Base-by-base conservation (phyloP, 2,113 vertebrate genomes). In the Bubo blakistoni region DNA sequence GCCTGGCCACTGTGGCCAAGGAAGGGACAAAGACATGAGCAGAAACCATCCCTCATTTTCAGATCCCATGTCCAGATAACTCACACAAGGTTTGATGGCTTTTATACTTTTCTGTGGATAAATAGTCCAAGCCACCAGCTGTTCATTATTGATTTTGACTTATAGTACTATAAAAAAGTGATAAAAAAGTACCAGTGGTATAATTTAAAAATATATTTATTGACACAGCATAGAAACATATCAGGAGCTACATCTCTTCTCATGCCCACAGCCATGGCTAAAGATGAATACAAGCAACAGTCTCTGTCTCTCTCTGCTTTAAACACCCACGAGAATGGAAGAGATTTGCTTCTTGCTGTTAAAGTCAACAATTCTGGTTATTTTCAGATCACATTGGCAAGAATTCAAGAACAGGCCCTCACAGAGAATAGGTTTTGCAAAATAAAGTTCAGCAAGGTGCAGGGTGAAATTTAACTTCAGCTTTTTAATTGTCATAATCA, bases 391-490 rank as follows among this genome's bases (percentile, higher is more conserved):
- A 36, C 16, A 19, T 42, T 81, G 38, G 2, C 17, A 93, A 81
- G 42, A 84, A 81, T 57, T 24, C 7, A 81, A 52, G 88, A 44
- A 24, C 19, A 17, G 15, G 4, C 2, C 10, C 42, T 78, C 54
- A 38, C 10, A 55, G 62, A 80, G 36, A 83, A 58, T 22, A 54
- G 4, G 7, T 86, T 86, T 91, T 83, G 22, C 16, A 92, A 93
- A 86, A 95, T 47, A 88, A 93, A 93, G 63, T 93, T 96, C 85
- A 95, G 30, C 42, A 66, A 86, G 49, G 42, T 92, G 30, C 21
- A 88, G 61, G 47, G 30, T 96, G 74, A 95, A 95, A 90, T 96
- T 94, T 95, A 85, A 80, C 71, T 93, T 91, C 7, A 40, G 22
- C 6, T 82, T 82, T 94, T 97, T 62, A 58, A 49, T 73, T 77